Conservation (phyloP, 2,797 vertebrate genomes). For the Spinus pinus region DNA sequence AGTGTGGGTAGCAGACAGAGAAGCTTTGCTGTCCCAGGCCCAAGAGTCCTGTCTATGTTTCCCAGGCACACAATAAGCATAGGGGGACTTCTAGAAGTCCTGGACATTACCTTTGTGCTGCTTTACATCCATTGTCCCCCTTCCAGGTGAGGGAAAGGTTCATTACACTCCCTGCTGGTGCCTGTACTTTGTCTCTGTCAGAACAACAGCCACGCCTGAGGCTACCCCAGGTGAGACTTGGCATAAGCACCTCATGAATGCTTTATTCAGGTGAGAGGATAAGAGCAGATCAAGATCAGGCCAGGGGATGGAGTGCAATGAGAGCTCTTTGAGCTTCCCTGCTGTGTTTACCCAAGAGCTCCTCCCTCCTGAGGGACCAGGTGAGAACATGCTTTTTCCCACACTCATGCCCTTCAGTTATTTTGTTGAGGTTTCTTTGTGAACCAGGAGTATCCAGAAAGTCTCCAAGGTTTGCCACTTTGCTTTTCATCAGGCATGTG, state of each 20-base stretch:
- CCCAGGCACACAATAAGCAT: not conserved
- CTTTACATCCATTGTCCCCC: not conserved
- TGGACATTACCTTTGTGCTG: not conserved
- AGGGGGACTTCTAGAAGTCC: not conserved
- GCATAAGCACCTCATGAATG: not conserved
- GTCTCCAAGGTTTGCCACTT: not conserved
- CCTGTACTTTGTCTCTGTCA: not conserved
- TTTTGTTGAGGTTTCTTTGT: not conserved
- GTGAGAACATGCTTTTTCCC: not conserved
- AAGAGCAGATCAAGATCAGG: not conserved
- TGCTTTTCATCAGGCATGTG: not conserved
- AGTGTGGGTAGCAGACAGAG: not conserved
- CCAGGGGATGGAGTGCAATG: not conserved
- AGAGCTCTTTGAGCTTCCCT: not conserved
- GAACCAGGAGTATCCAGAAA: not conserved
- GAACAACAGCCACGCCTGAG: not conserved
- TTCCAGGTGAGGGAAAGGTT: not conserved
- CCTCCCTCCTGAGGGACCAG: not conserved
- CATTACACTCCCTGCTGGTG: not conserved
- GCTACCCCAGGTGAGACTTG: not conserved
- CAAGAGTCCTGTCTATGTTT: not conserved
- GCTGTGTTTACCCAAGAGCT: not conserved
- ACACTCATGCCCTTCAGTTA: not conserved
- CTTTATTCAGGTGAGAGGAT: not conserved
- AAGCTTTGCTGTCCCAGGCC: not conserved